Evolutionary conservation across 2,797 vertebrate species (phyloP).

Genomic region (Anas acuta): DNA sequence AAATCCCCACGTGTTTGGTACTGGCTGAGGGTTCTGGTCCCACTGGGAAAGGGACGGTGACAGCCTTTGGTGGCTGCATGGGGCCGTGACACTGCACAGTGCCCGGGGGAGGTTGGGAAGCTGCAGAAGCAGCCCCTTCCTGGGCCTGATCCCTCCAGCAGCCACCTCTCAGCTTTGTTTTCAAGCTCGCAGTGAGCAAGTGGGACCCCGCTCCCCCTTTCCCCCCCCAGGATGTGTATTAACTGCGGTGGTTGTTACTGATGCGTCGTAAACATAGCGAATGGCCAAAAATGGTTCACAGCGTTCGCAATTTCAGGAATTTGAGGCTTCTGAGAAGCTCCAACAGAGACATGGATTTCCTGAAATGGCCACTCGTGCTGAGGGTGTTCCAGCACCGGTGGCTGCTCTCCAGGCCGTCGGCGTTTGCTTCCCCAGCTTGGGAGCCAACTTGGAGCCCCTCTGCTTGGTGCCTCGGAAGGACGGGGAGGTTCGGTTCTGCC

Average conservation of each 20-base stretch:
- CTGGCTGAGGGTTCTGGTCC: background rate
- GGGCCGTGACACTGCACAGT: background rate
- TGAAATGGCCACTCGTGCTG: background rate
- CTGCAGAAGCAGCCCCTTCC: background rate
- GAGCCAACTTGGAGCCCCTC: background rate
- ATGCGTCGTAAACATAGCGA: background rate
- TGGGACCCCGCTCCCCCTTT: background rate
- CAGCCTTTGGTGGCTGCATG: background rate
- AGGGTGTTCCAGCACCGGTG: background rate
- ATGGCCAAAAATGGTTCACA: background rate
- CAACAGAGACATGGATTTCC: background rate
- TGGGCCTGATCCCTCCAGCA: background rate
- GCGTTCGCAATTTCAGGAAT: background rate
- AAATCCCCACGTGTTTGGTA: background rate
- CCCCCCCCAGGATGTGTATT: background rate
- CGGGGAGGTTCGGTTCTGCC: background rate
- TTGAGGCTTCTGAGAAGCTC: background rate
- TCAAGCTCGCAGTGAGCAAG: background rate
- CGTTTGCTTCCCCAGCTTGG: background rate
- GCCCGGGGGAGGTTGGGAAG: background rate
- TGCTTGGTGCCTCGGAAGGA: fast-evolving
- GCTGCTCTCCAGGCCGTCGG: background rate
- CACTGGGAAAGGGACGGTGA: background rate
- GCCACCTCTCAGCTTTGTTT: background rate
- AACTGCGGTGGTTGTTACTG: fast-evolving